Evolutionary conservation across 1,140 invertebrate species (phyloP).

Genomic region (Micrasema minimum): DNA sequence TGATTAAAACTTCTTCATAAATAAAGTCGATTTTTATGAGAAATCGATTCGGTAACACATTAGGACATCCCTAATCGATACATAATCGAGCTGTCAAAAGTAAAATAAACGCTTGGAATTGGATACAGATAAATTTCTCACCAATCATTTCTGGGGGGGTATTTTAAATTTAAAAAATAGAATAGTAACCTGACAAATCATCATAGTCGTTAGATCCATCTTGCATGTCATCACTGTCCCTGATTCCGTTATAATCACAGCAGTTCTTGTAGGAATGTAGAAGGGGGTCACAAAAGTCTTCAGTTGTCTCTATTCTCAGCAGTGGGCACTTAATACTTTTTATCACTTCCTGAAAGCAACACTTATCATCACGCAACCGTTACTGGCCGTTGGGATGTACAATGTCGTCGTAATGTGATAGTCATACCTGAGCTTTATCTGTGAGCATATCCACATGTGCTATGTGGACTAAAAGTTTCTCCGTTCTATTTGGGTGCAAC

Average conservation of each 20-base stretch:
- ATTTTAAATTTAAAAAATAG: no score
- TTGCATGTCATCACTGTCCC: slow-evolving; percentile 18
- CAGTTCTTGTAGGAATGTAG: slow-evolving; percentile 6
- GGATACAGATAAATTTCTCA: no score
- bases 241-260: slow-evolving; percentile 9
- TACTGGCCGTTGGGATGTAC: background rate
- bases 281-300: slow-evolving; percentile 21
- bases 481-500: slow-evolving; percentile 27
- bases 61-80: no score
- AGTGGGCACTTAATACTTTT: slow-evolving; percentile 13
- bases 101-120: no score
- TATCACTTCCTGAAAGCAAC: slow-evolving; percentile 10
- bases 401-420: background rate
- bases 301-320: slow-evolving; percentile 17
- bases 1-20: no score
- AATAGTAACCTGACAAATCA: slow-evolving; percentile 17
- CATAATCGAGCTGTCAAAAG: no score
- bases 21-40: no score
- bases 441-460: slow-evolving; percentile 26
- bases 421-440: slow-evolving; percentile 9
- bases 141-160: no score
- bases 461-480: slow-evolving; percentile 19
- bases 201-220: slow-evolving; percentile 1
- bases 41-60: no score
- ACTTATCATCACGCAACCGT: background rate